Evolutionary conservation across 1,140 invertebrate genomes (phyloP).

Genomic region (Asbolus verrucosus): DNA sequence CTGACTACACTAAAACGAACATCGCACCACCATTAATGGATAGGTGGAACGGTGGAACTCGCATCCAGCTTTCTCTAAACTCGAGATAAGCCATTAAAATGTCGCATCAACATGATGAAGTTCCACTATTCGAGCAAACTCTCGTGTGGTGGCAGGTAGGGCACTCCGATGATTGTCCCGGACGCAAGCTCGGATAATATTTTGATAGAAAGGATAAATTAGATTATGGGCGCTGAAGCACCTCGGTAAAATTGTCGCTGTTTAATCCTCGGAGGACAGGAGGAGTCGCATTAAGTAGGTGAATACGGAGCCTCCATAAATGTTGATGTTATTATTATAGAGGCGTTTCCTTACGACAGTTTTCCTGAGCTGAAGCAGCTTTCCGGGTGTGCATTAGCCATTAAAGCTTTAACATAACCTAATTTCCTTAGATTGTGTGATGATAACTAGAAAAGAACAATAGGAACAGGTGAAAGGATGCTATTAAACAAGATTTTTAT

Average conservation of each 20-base stretch:
- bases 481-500: slow-evolving; percentile 22
- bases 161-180: not conserved
- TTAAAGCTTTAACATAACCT: slow-evolving; percentile 31
- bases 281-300: slow-evolving; percentile 39
- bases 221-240: slow-evolving; percentile 7
- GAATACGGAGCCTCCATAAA: slow-evolving; percentile 41
- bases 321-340: slow-evolving; percentile 45
- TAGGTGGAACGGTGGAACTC: slow-evolving; percentile 12
- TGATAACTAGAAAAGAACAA: slow-evolving; percentile 26
- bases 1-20: not conserved
- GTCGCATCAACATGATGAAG: slow-evolving; percentile 21
- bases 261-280: slow-evolving; percentile 41
- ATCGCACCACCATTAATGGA: slow-evolving; percentile 12
- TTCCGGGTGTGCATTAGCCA: slow-evolving; percentile 15
- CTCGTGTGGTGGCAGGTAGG: too few species aligned
- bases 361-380: slow-evolving; percentile 9
- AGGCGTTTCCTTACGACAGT: slow-evolving; percentile 27
- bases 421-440: slow-evolving; percentile 29
- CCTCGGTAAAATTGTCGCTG: slow-evolving; percentile 17
- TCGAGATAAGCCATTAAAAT: slow-evolving; percentile 11
- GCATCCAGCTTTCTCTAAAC: slow-evolving; percentile 11
- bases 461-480: slow-evolving; percentile 11
- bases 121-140: slow-evolving; percentile 14
- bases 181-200: slow-evolving; percentile 23
- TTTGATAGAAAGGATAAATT: slow-evolving; percentile 20